phyloP scores from a whole-genome alignment of 2,113 vertebrate genomes.

The Ictalurus furcatus region DNA sequence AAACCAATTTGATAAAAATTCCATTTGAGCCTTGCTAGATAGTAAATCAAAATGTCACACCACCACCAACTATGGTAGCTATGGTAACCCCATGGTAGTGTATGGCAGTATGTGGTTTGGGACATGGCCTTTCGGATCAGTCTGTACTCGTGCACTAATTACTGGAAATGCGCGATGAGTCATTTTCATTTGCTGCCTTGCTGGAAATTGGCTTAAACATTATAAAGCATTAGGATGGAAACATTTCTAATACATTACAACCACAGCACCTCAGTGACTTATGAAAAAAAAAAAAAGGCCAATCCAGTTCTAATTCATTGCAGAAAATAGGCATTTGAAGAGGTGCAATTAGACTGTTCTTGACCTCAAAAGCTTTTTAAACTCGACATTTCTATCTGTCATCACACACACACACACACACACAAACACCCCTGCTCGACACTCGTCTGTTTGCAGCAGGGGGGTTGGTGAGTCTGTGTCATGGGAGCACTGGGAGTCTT shows the following conservation, averaged over 20 bases:
- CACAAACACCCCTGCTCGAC: neutral
- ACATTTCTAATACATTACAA: neutral
- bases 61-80: neutral
- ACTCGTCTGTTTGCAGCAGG: neutral
- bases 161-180: neutral
- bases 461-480: slow-evolving; percentile 4
- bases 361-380: slow-evolving; percentile 25
- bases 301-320: neutral
- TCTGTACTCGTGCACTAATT: neutral
- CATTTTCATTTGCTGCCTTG: neutral
- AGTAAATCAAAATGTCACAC: neutral
- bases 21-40: neutral
- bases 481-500: slow-evolving; percentile 13
- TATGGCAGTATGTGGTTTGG: neutral
- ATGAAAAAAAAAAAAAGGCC: neutral
- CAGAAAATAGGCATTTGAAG: neutral
- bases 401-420: neutral
- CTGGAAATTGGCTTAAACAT: neutral
- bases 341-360: slow-evolving; percentile 25
- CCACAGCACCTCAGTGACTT: neutral
- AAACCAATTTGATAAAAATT: neutral
- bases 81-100: neutral
- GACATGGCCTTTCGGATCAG: neutral
- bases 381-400: neutral
- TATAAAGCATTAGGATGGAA: neutral